Conservation (phyloP, 2,888 invertebrate genomes). For the Carterocephalus palaemon region DNA sequence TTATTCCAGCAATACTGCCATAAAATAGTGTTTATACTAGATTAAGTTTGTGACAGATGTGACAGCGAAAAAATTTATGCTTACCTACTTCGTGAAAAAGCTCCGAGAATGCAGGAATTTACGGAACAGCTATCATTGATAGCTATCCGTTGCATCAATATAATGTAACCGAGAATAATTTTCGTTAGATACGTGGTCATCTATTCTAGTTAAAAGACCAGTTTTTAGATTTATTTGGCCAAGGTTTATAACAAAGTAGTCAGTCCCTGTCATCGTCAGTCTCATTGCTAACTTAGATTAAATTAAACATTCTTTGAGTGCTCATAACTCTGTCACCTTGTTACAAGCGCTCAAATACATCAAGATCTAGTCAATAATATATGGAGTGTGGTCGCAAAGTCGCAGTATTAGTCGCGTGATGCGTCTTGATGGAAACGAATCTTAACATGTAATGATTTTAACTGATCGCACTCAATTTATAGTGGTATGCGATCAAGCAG, state of each 20-base stretch:
- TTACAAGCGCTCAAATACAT: conserved; percentile 22
- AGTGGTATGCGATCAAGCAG: conserved; percentile 36
- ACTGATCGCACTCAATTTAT: conserved; percentile 31
- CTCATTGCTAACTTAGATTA: neutral
- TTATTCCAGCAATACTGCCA: conserved; percentile 69
- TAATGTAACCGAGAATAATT: conserved; percentile 6
- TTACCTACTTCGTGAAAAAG: conserved; percentile 35
- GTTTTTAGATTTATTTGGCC: neutral
- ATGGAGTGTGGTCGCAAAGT: conserved; percentile 40
- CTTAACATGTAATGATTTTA: conserved; percentile 35
- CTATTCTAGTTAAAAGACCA: neutral
- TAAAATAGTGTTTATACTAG: conserved; percentile 55
- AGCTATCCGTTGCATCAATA: conserved; percentile 14
- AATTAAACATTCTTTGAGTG: conserved; percentile 6
- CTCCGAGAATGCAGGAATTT: conserved; percentile 54
- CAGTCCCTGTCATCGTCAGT: neutral
- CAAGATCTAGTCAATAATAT: conserved; percentile 53
- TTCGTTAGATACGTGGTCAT: neutral
- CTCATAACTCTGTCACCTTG: neutral
- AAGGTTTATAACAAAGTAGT: neutral
- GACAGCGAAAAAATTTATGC: conserved; percentile 32
- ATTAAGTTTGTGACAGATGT: conserved; percentile 47
- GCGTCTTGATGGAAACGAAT: conserved; percentile 35
- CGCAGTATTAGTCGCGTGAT: conserved; percentile 36
- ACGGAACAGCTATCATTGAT: conserved; percentile 47